These are phyloP conservation scores for Byasa hedistus DNA, from an alignment of 2,888 invertebrate genomes.

Conservation along the genomic window DNA sequence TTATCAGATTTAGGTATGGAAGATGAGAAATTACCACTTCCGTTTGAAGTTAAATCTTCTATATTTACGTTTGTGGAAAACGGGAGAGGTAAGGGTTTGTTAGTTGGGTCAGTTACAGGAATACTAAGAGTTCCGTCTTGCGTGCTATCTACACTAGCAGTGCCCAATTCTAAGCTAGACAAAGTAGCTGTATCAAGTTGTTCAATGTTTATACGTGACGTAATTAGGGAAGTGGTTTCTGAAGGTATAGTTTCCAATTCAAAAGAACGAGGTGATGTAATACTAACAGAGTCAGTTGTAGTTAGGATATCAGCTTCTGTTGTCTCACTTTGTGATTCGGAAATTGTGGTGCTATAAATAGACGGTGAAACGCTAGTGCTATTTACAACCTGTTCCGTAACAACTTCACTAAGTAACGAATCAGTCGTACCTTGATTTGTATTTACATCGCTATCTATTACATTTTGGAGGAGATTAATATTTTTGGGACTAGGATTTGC, in stretches of 20 bases:
- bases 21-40: conserved; percentile 39
- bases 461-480: conserved; percentile 61
- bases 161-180: conserved; percentile 45
- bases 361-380: conserved; percentile 43
- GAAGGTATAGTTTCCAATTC: conserved; percentile 29
- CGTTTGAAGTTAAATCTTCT: conserved; percentile 48
- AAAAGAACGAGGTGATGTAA: conserved; percentile 31
- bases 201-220: conserved; percentile 27
- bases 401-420: conserved; percentile 36
- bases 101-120: conserved; percentile 45
- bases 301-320: conserved; percentile 23
- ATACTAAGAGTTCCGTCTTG: conserved; percentile 38
- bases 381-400: conserved; percentile 59
- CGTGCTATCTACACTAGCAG: conserved; percentile 39
- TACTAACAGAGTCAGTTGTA: conserved; percentile 12
- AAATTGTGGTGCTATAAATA: conserved; percentile 41
- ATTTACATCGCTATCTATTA: conserved; percentile 59
- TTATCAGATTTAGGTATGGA: conserved; percentile 38
- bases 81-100: conserved; percentile 52
- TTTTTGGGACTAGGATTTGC: conserved; percentile 37
- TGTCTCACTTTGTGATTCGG: conserved; percentile 38
- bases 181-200: conserved; percentile 40
- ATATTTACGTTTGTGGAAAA: conserved; percentile 61
- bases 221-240: conserved; percentile 32
- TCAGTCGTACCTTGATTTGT: conserved; percentile 48